Evolutionary conservation across 2,113 vertebrate genomes (phyloP), one percentile per base, ranked within the genome.

Genomic region (Boulengeromyrus knoepffleri): DNA sequence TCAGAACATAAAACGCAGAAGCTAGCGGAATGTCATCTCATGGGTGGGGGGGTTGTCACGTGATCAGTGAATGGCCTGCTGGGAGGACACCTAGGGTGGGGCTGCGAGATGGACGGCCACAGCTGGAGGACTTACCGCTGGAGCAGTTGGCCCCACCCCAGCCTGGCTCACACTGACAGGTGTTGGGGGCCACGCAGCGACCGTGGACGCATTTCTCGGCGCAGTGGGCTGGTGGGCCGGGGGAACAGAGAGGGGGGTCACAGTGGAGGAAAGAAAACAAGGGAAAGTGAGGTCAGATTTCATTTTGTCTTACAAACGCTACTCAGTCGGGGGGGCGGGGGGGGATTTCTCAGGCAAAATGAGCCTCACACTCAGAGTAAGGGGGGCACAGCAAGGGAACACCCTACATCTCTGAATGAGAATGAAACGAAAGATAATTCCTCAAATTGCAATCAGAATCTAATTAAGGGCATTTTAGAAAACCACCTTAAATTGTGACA

Each of bases 141-240:
- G 98, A 99, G 95, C 99, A 99, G 96, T 99, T 96, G 94, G 96
- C 96, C 91, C 98, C 98, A 92, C 99, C 98, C 99, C 99, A 99
- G 92, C 99, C 99, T 24, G 99, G 99, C 95, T 99, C 98, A 93
- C 99, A 99, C 94, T 98, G 98, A 96, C 99, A 99, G 97, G 97
- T 99, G 97, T 97, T 98, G 36, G 98, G 99, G 95, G 98, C 98
- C 92, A 97, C 94, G 62, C 99, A 99, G 86, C 96, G 98, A 90
- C 99, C 99, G 0, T 99, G 98, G 92, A 99, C 97, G 88, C 99
- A 99, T 96, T 97, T 98, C 94, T 98, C 97, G 94, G 96, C 93
- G 93, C 99, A 99, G 92, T 97, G 97, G 93, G 99, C 99, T 99
- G 96, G 62, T 12, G 62, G 62, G n/a, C 58, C n/a, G 0, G n/a